Evolutionary conservation across 2,113 vertebrate species (phyloP).

Genomic region (Rhinolophus ferrumequinum): DNA sequence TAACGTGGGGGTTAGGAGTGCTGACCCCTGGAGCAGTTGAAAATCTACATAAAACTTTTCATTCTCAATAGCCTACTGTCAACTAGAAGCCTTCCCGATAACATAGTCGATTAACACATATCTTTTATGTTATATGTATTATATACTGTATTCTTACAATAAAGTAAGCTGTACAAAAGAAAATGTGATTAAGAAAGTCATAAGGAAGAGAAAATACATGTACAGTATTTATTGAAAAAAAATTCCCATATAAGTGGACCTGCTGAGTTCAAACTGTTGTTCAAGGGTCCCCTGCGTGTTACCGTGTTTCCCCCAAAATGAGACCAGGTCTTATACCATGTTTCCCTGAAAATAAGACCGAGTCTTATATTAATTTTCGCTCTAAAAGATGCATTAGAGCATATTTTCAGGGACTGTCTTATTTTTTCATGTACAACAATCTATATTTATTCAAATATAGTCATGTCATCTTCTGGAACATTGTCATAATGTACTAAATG

Average conservation of each 20-base stretch:
- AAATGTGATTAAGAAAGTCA: neutral
- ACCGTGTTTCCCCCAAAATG: too few species aligned
- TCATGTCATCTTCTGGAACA: too few species aligned
- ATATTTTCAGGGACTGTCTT: too few species aligned
- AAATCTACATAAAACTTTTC: neutral
- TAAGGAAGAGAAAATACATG: neutral
- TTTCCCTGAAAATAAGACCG: too few species aligned
- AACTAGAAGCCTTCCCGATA: neutral
- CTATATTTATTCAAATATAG: too few species aligned
- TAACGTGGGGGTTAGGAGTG: neutral
- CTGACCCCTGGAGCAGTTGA: neutral
- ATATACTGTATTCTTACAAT: neutral
- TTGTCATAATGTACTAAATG: too few species aligned
- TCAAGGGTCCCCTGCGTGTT: neutral
- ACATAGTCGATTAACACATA: neutral
- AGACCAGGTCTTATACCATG: too few species aligned
- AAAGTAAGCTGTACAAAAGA: neutral
- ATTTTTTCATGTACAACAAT: too few species aligned
- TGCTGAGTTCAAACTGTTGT: neutral
- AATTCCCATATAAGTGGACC: neutral
- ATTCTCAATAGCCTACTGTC: neutral
- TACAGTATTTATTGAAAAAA: neutral
- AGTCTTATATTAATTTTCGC: too few species aligned
- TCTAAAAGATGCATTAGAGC: too few species aligned
- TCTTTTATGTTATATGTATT: neutral